Conservation (phyloP, 2,113 vertebrate genomes). For the Amblyornis subalaris region DNA sequence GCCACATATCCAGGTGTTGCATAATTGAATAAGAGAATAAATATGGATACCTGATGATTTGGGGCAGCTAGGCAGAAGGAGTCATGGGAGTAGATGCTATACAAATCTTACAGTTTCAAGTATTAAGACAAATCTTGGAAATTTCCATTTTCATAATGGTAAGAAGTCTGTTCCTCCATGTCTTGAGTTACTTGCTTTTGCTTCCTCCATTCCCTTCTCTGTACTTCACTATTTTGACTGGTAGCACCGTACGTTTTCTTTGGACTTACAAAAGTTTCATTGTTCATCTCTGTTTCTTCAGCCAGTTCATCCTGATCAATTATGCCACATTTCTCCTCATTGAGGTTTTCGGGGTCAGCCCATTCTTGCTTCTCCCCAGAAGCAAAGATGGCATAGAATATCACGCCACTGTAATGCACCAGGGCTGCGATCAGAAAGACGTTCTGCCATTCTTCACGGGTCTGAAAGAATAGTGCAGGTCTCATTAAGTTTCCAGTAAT, state of each 20-base stretch:
- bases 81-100: not conserved
- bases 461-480: conserved; percentile 71
- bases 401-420: conserved; percentile 92
- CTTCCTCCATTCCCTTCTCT: conserved; percentile 76
- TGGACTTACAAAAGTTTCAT: conserved; percentile 69
- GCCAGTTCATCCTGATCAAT: conserved; percentile 91
- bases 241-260: conserved; percentile 88
- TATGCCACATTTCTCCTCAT: conserved; percentile 91
- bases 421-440: conserved; percentile 93
- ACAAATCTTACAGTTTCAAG: conserved; percentile 1
- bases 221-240: conserved; percentile 71
- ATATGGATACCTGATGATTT: conserved; percentile 7
- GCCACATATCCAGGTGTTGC: not conserved
- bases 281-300: conserved; percentile 86
- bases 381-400: conserved; percentile 95
- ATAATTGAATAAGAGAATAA: conserved; percentile 27
- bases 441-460: conserved; percentile 95
- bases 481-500: not conserved
- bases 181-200: conserved; percentile 74
- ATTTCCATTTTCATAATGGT: conserved; percentile 78
- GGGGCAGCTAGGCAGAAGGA: not conserved
- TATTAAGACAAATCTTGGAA: conserved; percentile 78
- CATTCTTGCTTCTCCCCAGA: conserved; percentile 97
- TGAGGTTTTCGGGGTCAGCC: conserved; percentile 89
- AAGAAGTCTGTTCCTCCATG: conserved; percentile 72